Evolutionary conservation across 2,797 vertebrate genomes (phyloP).

Genomic region (Urophycis tenuis): DNA sequence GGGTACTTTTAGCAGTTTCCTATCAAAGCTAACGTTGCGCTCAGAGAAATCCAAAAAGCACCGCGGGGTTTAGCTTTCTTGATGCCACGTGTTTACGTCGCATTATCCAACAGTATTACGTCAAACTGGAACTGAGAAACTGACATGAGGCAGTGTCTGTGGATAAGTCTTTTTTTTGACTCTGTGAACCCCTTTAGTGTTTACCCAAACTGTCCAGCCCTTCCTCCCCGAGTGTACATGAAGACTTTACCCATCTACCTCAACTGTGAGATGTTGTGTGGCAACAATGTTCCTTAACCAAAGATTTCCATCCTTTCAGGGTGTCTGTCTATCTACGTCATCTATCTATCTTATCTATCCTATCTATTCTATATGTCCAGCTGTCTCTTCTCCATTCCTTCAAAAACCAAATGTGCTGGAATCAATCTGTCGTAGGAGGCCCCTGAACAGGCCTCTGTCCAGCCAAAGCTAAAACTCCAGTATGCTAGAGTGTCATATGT

Average conservation of each 20-base stretch:
- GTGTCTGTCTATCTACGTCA: slow-evolving; percentile 61
- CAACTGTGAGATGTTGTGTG: slow-evolving; percentile 76
- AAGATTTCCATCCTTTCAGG: slow-evolving; percentile 77
- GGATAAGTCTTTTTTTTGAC: slow-evolving; percentile 55
- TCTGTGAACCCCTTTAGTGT: slow-evolving; percentile 40
- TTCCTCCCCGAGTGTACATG: slow-evolving; percentile 59
- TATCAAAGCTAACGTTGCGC: slow-evolving; percentile 57
- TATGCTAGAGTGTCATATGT: slow-evolving; percentile 57
- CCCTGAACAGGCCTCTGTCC: slow-evolving; percentile 42
- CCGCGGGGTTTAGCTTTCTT: slow-evolving; percentile 30
- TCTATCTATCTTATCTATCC: slow-evolving; percentile 49
- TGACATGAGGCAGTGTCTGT: slow-evolving; percentile 63
- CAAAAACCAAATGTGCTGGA: slow-evolving; percentile 77
- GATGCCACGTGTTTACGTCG: slow-evolving; percentile 31
- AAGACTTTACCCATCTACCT: slow-evolving; percentile 79
- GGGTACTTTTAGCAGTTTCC: slow-evolving; percentile 57
- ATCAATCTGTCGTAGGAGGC: slow-evolving; percentile 69
- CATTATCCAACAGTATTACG: slow-evolving; percentile 51
- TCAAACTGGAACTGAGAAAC: slow-evolving; percentile 67
- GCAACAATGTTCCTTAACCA: slow-evolving; percentile 78
- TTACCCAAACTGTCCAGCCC: slow-evolving; percentile 32
- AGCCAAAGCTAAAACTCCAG: slow-evolving; percentile 62
- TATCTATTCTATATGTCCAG: slow-evolving; percentile 57
- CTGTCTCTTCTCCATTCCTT: slow-evolving; percentile 70
- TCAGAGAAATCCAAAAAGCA: slow-evolving; percentile 62